Base-by-base conservation (phyloP, 2,797 vertebrate genomes). In the Natrix natrix region DNA sequence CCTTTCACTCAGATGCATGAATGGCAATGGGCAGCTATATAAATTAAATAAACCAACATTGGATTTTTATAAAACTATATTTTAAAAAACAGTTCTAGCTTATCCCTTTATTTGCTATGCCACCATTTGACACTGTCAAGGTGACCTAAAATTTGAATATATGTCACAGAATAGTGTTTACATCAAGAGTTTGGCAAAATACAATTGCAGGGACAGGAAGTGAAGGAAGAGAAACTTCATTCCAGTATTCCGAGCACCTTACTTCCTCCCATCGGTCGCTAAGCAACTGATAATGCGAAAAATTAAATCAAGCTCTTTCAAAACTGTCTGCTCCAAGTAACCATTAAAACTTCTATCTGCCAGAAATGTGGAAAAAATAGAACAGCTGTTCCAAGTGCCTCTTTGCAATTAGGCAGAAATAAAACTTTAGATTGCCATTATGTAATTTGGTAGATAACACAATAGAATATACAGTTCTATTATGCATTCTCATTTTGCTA, bases 221-320 rank as follows among this genome's bases (percentile, higher is more conserved):
- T 96, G 94, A 94, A 94, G 89, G 89, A 91, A 94, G 93, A 95
- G 92, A 96, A 16, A 92, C 88, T 93, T 94, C 95, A 93, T 92
- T 96, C 96, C 87, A 93, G 94, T 95, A 91, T 94, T 87, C 91
- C 96, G 95, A 87, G 94, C 87, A 24, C 94, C 92, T 94, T 96
- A 95, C 97, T 94, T 91, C 61, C 96, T 14, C 95, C 94, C 93
- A 91, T 63, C 24, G 52, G 97, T 97, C 95, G 89, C 98, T 89
- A 96, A 96, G 98, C 96, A 95, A 98, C 97, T 0, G 54, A 96
- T 94, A 89, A 97, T 89, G 24, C 90, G 94, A 94, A 94, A 96
- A 96, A 97, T 96, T 95, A 96, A 96, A 97, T 95, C 60, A 95
- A 96, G 96, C 95, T 95, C 93, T 93, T 91, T 96, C 95, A 93